Evolutionary conservation across 2,113 vertebrate species (phyloP).

Genomic region (Potamarius usumacintae): DNA sequence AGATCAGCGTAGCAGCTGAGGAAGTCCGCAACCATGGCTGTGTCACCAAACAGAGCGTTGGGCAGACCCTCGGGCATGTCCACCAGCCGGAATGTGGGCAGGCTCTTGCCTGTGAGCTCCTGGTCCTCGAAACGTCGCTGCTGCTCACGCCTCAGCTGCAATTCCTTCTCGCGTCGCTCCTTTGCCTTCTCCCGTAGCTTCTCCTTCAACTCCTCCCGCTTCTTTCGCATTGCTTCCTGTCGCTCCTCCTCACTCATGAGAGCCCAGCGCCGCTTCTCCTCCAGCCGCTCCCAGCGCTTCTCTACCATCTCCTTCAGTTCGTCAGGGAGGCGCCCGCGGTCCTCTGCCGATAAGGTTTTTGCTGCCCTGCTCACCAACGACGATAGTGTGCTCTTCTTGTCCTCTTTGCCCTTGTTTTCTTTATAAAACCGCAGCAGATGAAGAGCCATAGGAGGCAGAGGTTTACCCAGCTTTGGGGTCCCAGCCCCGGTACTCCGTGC

Average conservation of each 20-base stretch:
- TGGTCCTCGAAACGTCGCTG: conserved; percentile 92
- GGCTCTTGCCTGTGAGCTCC: conserved; percentile 78
- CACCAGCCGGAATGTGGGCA: conserved; percentile 86
- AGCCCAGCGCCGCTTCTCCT: conserved; percentile 88
- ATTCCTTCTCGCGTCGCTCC: conserved; percentile 87
- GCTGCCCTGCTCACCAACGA: conserved; percentile 88
- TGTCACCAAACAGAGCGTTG: conserved; percentile 90
- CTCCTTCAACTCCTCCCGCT: conserved; percentile 84
- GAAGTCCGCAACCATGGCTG: conserved; percentile 94
- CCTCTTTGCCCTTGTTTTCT: conserved; percentile 90
- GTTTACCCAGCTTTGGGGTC: conserved; percentile 86
- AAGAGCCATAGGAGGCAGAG: conserved; percentile 87
- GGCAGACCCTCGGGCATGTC: conserved; percentile 95
- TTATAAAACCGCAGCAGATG: conserved; percentile 94
- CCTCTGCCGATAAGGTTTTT: conserved; percentile 84
- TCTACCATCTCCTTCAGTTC: conserved; percentile 84
- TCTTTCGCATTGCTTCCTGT: conserved; percentile 85
- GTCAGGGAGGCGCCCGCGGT: conserved; percentile 87
- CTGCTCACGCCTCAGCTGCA: conserved; percentile 84
- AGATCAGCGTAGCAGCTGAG: conserved; percentile 89
- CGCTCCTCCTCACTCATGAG: conserved; percentile 90
- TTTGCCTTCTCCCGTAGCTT: conserved; percentile 88
- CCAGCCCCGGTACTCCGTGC: conserved; percentile 70
- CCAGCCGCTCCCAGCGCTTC: conserved; percentile 89
- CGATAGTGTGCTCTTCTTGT: conserved; percentile 88